Evolutionary conservation across 2,797 vertebrate genomes (phyloP).

Genomic region (Alfaro cultratus): DNA sequence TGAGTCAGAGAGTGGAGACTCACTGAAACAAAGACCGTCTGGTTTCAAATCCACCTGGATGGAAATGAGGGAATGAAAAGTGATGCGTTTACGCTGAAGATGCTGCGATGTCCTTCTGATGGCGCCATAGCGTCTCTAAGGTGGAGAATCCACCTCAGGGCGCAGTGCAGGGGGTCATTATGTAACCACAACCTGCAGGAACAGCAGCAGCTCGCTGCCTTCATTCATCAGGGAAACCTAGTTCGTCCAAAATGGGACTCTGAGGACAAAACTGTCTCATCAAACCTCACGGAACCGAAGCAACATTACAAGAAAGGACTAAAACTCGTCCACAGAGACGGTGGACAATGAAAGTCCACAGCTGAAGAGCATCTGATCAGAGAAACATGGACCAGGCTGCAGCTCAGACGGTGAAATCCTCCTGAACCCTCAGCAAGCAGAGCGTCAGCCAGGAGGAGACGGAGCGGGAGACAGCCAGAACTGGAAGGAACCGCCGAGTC

Average conservation of each 20-base stretch:
- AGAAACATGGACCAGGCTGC: no score
- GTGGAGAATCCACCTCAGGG: background rate
- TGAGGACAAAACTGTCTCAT: background rate
- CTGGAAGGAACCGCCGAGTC: no score
- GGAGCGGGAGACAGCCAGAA: no score
- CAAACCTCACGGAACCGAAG: background rate
- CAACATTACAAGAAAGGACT: no score
- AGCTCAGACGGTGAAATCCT: no score
- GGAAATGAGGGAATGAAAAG: background rate
- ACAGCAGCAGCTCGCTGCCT: background rate
- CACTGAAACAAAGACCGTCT: background rate
- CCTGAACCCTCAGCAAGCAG: no score
- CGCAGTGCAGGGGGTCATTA: background rate
- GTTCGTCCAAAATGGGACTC: background rate
- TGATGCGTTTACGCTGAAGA: background rate
- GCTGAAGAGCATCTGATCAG: background rate
- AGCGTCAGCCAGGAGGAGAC: no score
- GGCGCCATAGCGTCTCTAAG: background rate
- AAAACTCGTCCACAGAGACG: no score
- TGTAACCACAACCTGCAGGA: background rate
- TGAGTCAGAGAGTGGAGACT: background rate
- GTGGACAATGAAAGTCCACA: background rate
- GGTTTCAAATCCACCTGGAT: background rate
- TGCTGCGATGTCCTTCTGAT: background rate
- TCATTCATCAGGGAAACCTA: background rate